These are phyloP conservation scores for Ciconia boyciana DNA, from an alignment of 2,113 vertebrate species.

Conservation along the genomic window DNA sequence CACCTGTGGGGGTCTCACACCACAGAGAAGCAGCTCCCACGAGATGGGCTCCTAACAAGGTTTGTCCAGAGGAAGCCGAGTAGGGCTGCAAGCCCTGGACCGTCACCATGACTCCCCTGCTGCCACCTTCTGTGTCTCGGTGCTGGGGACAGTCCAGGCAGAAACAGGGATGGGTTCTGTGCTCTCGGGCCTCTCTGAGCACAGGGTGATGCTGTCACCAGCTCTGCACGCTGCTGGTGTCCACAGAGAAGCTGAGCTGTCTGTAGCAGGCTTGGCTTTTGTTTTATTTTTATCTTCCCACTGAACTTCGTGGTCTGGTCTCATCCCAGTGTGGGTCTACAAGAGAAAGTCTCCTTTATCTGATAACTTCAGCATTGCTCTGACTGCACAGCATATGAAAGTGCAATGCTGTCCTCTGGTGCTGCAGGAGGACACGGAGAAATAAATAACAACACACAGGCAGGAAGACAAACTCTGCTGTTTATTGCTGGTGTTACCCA, in stretches of 20 bases:
- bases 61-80: not conserved
- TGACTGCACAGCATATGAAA: not conserved
- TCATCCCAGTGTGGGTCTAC: not conserved
- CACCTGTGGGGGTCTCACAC: not conserved
- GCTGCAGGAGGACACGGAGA: not conserved
- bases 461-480: not conserved
- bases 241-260: not conserved
- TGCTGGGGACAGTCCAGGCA: not conserved
- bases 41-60: rapidly evolving
- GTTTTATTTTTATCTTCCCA: not conserved
- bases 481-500: not conserved
- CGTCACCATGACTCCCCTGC: not conserved
- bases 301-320: not conserved
- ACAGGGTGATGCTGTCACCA: not conserved
- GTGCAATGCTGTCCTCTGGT: not conserved
- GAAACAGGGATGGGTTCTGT: not conserved
- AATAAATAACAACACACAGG: not conserved
- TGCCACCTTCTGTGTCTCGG: not conserved
- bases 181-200: not conserved
- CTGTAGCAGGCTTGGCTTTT: not conserved
- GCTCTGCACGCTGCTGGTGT: not conserved
- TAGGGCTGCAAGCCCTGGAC: not conserved
- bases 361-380: not conserved
- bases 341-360: not conserved
- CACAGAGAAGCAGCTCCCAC: not conserved